Evolutionary conservation across 1,140 invertebrate species (phyloP).

Genomic region (Geopemphigus sp.): DNA sequence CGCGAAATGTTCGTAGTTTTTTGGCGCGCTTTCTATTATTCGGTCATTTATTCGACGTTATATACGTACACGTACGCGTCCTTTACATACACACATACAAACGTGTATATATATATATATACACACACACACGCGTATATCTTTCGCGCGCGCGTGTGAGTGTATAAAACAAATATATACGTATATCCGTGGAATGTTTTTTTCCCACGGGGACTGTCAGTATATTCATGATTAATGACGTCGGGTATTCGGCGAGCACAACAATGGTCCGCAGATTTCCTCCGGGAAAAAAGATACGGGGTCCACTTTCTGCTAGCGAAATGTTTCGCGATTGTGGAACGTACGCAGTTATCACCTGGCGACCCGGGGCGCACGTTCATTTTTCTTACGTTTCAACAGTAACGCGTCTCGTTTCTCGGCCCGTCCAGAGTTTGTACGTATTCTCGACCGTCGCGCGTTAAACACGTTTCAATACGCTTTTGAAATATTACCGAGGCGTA

Average conservation of each 20-base stretch:
- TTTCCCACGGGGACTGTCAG: conserved; percentile 42
- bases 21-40: neutral
- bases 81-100: no score
- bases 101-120: neutral
- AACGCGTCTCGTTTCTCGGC: no score
- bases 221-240: conserved; percentile 32
- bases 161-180: no score
- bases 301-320: conserved; percentile 30
- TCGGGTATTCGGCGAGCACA: conserved; percentile 7
- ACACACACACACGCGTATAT: neutral
- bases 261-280: conserved; percentile 46
- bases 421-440: no score
- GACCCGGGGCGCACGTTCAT: neutral
- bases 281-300: conserved; percentile 34
- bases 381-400: conserved; percentile 11
- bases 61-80: no score
- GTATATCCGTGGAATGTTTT: conserved; percentile 35
- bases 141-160: no score
- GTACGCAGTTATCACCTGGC: conserved; percentile 30
- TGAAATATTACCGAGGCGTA: no score
- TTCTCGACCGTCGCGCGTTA: no score
- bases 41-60: no score
- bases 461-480: no score
- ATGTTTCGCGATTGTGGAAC: conserved; percentile 16
- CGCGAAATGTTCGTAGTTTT: neutral